Conservation (phyloP, 2,888 invertebrate genomes). For the Andrena hattorfiana region DNA sequence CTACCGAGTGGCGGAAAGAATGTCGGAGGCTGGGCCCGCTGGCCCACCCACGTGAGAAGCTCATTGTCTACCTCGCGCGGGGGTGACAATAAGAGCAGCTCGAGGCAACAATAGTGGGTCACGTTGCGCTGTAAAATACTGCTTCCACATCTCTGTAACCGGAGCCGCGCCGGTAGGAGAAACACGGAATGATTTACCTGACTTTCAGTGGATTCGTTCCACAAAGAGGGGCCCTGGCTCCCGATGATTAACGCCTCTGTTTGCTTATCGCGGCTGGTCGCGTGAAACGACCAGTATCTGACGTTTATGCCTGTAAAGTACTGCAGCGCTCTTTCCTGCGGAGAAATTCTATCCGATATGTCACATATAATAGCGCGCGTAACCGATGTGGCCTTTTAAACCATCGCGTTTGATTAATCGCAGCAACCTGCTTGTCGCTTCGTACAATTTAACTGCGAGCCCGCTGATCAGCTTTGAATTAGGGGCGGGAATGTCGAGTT, state of each 20-base stretch:
- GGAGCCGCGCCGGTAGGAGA: constrained; percentile 21
- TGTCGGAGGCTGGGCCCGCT: background rate
- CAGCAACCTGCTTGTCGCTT: too few relatives aligned
- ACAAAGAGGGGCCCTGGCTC: constrained; percentile 14
- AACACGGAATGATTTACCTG: constrained; percentile 54
- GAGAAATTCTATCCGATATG: background rate
- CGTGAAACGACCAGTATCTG: constrained; percentile 52
- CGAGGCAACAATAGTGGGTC: constrained; percentile 28
- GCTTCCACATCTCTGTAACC: constrained; percentile 38
- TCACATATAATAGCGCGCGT: too few relatives aligned
- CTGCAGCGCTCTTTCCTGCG: background rate
- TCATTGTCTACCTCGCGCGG: background rate
- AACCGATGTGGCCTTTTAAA: too few relatives aligned
- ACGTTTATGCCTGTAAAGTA: constrained; percentile 63
- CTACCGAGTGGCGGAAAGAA: background rate
- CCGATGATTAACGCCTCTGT: constrained; percentile 56
- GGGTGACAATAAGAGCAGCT: constrained; percentile 4
- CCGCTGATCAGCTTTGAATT: too few relatives aligned
- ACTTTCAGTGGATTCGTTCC: constrained; percentile 49
- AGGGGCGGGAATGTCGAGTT: too few relatives aligned
- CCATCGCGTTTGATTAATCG: too few relatives aligned
- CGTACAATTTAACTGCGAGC: too few relatives aligned
- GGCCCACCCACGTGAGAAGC: background rate
- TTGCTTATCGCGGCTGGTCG: constrained; percentile 49
- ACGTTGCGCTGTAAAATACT: constrained; percentile 27